Conservation (phyloP, 2,888 invertebrate genomes). For the Ommatoiulus sabulosus region DNA sequence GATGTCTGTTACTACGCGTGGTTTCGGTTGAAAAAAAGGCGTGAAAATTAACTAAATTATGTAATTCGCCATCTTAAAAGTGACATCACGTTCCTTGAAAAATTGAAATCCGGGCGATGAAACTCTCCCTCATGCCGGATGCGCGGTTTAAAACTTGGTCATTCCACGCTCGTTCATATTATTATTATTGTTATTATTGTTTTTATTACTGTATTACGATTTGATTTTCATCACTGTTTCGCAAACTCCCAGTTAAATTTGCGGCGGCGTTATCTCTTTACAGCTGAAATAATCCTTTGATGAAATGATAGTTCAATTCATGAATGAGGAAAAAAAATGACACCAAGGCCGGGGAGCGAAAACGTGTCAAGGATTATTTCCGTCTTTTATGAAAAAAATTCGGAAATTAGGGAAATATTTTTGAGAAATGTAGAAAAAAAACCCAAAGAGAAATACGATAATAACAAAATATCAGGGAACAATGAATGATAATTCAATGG, state of each 20-base stretch:
- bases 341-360: neutral
- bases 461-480: neutral
- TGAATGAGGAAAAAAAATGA: neutral
- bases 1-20: neutral
- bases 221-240: neutral
- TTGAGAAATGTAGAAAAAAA: too few species aligned
- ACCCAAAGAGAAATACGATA: too few species aligned
- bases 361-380: neutral
- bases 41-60: neutral
- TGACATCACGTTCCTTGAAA: constrained; percentile 1
- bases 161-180: neutral
- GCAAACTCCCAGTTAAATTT: too few species aligned
- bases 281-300: neutral
- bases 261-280: neutral
- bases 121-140: neutral
- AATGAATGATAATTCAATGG: neutral
- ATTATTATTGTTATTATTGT: too few species aligned
- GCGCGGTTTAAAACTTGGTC: neutral
- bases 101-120: neutral
- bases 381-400: neutral
- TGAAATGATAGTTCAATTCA: neutral
- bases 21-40: neutral
- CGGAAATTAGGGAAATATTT: neutral
- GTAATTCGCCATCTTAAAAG: neutral
- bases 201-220: too few species aligned